Evolutionary conservation across 23 tunicate species (phyloP), one percentile per base, ranked within the genome.

Genomic region (Styela clava): DNA sequence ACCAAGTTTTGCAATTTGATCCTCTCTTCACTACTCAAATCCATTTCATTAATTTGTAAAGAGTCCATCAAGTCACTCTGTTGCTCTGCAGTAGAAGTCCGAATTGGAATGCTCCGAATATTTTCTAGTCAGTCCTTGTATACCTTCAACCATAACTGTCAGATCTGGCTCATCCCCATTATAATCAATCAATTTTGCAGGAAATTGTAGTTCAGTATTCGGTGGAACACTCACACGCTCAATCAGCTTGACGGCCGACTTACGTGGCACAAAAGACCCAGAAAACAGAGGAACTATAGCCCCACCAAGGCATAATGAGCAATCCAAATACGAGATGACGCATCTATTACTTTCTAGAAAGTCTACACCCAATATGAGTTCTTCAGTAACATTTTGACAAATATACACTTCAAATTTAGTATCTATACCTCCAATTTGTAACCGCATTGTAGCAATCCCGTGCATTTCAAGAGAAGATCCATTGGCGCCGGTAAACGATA

Each of bases 401-500:
- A 77, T 51, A 2, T 24, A 3, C 31, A 77, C n/a, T 16, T 18
- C 12, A 44, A 44, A 44, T 44, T 44, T 12, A 12, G 56, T 12
- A 44, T 44, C 56, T 44, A 44, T 12, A 44, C 56, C 56, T 5
- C 56, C 56, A 12, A 44, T 44, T 12, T 12, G 7, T 12, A 44
- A 44, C 12, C 12, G 56, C 56, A 44, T 44, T 12, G 56, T 12
- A 5, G 56, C 56, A 44, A 12, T 44, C 56, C 12, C 12, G 56
- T 44, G 56, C 7, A 44, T 44, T n/a, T n/a, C n/a, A n/a, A n/a
- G n/a, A n/a, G n/a, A 74, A 61, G 74, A 83, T 18, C 63, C 76
- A 9, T 73, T 35, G 34, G 64, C 35, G 22, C 87, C 83, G 2
- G 33, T 22, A 84, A 63, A 22, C 3, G 73, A 78, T 84, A 36